phyloP scores from a whole-genome alignment of 92 coral and sea anemone genomes.

The Meandrina meandrites region DNA sequence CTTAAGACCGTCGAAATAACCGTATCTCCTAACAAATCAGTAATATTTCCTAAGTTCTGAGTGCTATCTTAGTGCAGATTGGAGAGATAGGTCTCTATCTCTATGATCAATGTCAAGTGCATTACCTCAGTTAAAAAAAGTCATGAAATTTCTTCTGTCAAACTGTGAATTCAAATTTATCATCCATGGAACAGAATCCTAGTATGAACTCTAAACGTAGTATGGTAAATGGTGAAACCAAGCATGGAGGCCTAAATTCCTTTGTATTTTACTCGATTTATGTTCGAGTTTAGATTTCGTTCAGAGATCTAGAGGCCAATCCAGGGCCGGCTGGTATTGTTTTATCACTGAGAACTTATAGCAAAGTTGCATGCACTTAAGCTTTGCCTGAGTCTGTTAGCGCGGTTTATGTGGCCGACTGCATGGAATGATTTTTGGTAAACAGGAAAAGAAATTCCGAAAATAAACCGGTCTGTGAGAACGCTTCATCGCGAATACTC shows the following conservation, averaged over 20 bases:
- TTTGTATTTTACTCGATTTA: background rate
- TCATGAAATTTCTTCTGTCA: background rate
- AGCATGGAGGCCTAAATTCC: background rate
- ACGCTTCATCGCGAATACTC: background rate
- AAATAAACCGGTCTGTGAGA: slow-evolving; percentile 10
- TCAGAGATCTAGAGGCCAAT: background rate
- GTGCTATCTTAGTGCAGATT: background rate
- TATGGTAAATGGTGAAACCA: background rate
- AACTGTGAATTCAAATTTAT: background rate
- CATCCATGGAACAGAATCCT: background rate
- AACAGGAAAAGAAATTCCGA: background rate
- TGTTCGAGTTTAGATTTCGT: background rate
- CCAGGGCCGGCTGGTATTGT: background rate
- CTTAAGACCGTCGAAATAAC: background rate
- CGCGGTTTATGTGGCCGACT: slow-evolving; percentile 1
- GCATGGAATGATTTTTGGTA: background rate
- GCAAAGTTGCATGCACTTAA: background rate
- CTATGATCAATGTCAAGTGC: background rate
- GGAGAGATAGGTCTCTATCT: background rate
- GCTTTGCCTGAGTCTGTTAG: background rate
- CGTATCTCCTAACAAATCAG: background rate
- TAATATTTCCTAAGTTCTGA: background rate
- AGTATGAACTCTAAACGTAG: background rate
- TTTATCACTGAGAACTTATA: background rate
- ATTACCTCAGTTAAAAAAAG: background rate